Base-by-base conservation (phyloP, 2,888 invertebrate species). In the Lutraria lutraria region DNA sequence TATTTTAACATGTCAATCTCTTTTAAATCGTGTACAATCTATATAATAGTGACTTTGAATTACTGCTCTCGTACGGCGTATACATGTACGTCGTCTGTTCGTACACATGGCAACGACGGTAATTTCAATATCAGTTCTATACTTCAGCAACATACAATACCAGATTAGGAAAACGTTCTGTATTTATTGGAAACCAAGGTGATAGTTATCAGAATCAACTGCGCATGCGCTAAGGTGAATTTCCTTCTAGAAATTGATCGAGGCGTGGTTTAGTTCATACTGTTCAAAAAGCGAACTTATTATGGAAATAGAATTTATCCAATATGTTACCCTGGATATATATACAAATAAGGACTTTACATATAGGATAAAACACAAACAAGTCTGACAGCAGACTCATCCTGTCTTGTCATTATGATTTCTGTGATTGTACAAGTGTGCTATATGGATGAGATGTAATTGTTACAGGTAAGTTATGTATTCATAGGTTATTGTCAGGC, bases 201-300 rank as follows among this genome's bases (percentile, higher is more conserved):
- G n/a, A 81, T 34, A 31, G 21, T 34, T 43, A 60, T 60, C 80
- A 80, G 85, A 60, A 85, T n/a, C 80, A 54, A 34, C 10, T 8
- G 80, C 85, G 79, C 85, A 85, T 85, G 85, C 85, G 85, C 85
- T 80, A 56, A 85, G 85, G 85, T 85, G 60, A 60, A 34, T 31
- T 76, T 76, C 43, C 43, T 13, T 25, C 19, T 6, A 31, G 43
- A 83, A 76, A 85, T 85, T 80, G 80, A 85, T 85, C 53, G 31
- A 85, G 85, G 85, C 80, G 85, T 80, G 85, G 85, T 85, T 76
- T 34, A 25, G 4, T 31, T 34, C 19, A 31, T 31, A 34, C 31
- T 25, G 10, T 15, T 34, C 10, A 25, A 63, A 16, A 21, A 3
- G 63, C 21, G 15, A n/a, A 63, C 15, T 25, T 63, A 25, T 63